phyloP scores from a whole-genome alignment of 2,113 vertebrate genomes.

The Sceloporus tristichus region DNA sequence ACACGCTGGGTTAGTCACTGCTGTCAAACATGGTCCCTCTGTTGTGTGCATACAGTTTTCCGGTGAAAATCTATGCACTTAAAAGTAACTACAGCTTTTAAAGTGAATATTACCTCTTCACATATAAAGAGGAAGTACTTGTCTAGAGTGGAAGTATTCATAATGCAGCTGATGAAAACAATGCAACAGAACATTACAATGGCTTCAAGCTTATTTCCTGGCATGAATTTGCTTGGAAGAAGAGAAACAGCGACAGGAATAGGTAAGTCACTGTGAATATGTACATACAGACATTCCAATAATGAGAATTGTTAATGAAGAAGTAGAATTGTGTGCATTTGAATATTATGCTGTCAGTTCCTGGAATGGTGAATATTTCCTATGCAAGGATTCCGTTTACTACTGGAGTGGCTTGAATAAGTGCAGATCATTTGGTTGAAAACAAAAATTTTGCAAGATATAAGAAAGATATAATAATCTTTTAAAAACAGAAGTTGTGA shows the following conservation, averaged over 20 bases:
- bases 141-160: background rate
- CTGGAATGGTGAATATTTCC: conserved; percentile 64
- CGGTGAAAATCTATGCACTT: background rate
- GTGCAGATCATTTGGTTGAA: conserved; percentile 77
- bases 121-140: conserved; percentile 6
- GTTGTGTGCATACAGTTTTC: background rate
- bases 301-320: background rate
- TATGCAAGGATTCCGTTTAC: conserved; percentile 68
- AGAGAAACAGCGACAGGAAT: background rate
- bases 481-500: conserved; percentile 21
- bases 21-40: background rate
- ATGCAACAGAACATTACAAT: background rate
- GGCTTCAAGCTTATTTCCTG: background rate
- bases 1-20: background rate
- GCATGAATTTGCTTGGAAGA: background rate
- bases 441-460: conserved; percentile 76
- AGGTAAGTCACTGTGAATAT: conserved; percentile 12
- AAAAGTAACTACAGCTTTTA: background rate
- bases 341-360: conserved; percentile 60
- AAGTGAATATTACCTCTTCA: background rate
- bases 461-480: conserved; percentile 49
- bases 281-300: background rate
- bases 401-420: conserved; percentile 73
- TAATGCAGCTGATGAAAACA: background rate
- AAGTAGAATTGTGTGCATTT: background rate